Evolutionary conservation across 2,113 vertebrate genomes (phyloP).

Genomic region (Gobiocypris rarus): DNA sequence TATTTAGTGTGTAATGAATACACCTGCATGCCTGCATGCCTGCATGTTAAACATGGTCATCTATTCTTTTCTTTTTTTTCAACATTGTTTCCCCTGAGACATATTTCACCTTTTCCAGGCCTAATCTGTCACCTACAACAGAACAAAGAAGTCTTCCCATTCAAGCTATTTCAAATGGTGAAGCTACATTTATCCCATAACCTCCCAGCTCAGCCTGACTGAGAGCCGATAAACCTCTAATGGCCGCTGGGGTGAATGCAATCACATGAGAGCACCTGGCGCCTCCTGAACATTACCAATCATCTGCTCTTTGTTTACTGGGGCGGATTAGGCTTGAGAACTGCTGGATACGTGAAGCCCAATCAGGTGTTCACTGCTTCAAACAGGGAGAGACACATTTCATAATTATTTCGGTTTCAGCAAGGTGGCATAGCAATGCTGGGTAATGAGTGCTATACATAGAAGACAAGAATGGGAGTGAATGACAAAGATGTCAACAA

Average conservation of each 20-base stretch:
- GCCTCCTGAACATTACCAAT: constrained; percentile 57
- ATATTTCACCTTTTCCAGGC: constrained; percentile 28
- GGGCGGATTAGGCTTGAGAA: constrained; percentile 53
- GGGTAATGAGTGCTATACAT: constrained; percentile 21
- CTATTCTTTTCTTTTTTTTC: constrained; percentile 25
- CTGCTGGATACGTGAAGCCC: constrained; percentile 41
- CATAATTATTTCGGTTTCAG: constrained; percentile 53
- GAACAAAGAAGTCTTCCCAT: constrained; percentile 2
- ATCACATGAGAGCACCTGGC: constrained; percentile 58
- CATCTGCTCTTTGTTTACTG: constrained; percentile 63
- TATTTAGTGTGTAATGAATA: background rate
- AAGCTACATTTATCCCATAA: constrained; percentile 55
- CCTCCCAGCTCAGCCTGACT: constrained; percentile 59
- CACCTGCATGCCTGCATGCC: background rate
- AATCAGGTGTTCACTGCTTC: constrained; percentile 41
- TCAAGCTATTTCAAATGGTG: constrained; percentile 42
- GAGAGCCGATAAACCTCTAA: constrained; percentile 69
- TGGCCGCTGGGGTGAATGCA: constrained; percentile 53
- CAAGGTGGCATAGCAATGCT: constrained; percentile 33
- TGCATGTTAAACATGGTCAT: background rate
- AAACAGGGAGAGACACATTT: constrained; percentile 37
- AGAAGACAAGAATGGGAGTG: constrained; percentile 2
- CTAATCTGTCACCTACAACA: constrained; percentile 24
- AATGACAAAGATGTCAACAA: constrained; percentile 39
- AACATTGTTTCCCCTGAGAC: constrained; percentile 9